These are phyloP conservation scores for Lithophane socia DNA, from an alignment of 2,888 invertebrate genomes.

Conservation along the genomic window DNA sequence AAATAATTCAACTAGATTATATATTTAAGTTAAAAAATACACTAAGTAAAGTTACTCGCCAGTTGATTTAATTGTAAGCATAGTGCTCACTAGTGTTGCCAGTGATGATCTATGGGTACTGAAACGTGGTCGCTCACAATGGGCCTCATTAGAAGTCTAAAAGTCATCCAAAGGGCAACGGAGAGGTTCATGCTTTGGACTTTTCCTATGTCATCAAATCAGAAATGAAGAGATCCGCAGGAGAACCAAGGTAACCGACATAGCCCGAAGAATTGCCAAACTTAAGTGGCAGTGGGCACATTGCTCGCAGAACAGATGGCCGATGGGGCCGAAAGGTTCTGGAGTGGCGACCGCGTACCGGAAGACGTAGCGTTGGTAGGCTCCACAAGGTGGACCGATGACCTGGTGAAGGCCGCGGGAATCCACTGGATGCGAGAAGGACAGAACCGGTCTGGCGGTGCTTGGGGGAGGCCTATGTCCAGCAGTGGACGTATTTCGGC, in stretches of 20 bases:
- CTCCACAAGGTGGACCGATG: not conserved
- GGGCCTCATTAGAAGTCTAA: not conserved
- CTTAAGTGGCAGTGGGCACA: not conserved
- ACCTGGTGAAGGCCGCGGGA: not conserved
- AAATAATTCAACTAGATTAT: conserved; percentile 1
- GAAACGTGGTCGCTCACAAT: not conserved
- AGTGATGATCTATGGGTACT: not conserved
- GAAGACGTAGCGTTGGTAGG: not conserved
- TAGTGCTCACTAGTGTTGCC: not conserved
- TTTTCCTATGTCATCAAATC: not conserved
- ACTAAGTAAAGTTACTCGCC: not conserved
- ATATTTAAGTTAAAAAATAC: not conserved
- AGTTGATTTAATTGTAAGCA: not conserved
- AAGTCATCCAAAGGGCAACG: not conserved
- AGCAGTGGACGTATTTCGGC: not conserved
- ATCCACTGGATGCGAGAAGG: not conserved
- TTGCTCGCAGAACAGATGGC: not conserved
- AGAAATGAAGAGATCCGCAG: not conserved
- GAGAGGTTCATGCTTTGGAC: not conserved
- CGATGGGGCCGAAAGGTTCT: not conserved
- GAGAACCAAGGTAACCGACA: not conserved
- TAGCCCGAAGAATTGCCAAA: not conserved
- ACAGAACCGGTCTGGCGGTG: not conserved
- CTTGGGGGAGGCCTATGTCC: not conserved
- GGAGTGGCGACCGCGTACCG: not conserved